phyloP scores from a whole-genome alignment of 92 coral and sea anemone genomes.

The Heteractis magnifica region DNA sequence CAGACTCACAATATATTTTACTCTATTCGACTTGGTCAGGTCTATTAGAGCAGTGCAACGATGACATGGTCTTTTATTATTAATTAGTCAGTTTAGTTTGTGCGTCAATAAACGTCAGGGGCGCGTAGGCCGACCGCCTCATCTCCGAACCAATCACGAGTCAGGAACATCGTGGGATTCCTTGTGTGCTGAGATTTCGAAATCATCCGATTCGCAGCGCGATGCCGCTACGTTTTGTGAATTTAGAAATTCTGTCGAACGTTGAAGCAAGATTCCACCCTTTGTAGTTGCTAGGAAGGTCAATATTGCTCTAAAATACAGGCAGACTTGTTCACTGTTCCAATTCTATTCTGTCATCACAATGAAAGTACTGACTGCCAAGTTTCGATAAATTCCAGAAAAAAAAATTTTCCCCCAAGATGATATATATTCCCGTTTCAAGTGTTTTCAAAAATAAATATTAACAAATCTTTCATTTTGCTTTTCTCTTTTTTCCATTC shows the following conservation, averaged over 20 bases:
- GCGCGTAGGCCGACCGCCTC: neutral
- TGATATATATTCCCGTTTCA: neutral
- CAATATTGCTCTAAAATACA: neutral
- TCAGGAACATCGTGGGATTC: neutral
- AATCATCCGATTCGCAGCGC: neutral
- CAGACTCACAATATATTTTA: neutral
- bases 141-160: neutral
- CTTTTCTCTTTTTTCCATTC: neutral
- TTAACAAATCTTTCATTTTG: neutral
- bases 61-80: neutral
- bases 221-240: neutral
- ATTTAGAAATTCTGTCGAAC: neutral
- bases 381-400: neutral
- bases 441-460: neutral
- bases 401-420: neutral
- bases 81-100: neutral
- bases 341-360: neutral
- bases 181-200: neutral
- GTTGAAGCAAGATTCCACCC: neutral
- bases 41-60: constrained; percentile 4
- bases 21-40: neutral
- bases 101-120: neutral
- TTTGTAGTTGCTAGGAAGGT: neutral
- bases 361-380: neutral
- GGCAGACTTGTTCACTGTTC: neutral